phyloP scores from a whole-genome alignment of 2,888 invertebrate species.

The Eristalis pertinax region DNA sequence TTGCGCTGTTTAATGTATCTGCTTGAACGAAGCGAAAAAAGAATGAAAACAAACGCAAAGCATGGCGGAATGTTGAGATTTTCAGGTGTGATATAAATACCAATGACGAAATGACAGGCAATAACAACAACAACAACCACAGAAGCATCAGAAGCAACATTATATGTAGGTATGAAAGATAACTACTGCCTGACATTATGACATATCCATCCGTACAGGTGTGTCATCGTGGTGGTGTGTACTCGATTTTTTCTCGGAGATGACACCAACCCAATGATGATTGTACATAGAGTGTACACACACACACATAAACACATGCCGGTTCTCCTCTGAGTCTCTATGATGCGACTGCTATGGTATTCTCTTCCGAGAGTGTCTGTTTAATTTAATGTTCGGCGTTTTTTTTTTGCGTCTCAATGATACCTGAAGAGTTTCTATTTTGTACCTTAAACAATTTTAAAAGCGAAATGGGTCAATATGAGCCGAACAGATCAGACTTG shows the following conservation, averaged over 20 bases:
- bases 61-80: constrained; percentile 17
- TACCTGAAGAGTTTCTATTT: constrained; percentile 16
- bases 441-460: neutral
- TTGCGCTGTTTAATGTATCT: neutral
- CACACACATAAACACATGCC: neutral
- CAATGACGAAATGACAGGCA: constrained; percentile 50
- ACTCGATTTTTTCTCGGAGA: constrained; percentile 23
- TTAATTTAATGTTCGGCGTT: neutral
- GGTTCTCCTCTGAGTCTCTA: neutral
- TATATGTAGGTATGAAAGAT: neutral
- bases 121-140: constrained; percentile 10
- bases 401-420: neutral
- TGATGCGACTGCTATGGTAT: constrained; percentile 22
- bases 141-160: neutral
- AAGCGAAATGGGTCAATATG: constrained; percentile 8
- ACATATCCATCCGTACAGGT: constrained; percentile 43
- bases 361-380: neutral
- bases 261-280: constrained; percentile 20
- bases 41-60: neutral
- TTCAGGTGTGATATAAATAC: constrained; percentile 41
- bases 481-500: neutral
- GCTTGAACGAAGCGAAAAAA: neutral
- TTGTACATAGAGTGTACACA: neutral
- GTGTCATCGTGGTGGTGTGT: constrained; percentile 2
- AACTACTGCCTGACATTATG: constrained; percentile 44